Conservation (phyloP, 2,797 vertebrate species). For the Alcedo atthis region DNA sequence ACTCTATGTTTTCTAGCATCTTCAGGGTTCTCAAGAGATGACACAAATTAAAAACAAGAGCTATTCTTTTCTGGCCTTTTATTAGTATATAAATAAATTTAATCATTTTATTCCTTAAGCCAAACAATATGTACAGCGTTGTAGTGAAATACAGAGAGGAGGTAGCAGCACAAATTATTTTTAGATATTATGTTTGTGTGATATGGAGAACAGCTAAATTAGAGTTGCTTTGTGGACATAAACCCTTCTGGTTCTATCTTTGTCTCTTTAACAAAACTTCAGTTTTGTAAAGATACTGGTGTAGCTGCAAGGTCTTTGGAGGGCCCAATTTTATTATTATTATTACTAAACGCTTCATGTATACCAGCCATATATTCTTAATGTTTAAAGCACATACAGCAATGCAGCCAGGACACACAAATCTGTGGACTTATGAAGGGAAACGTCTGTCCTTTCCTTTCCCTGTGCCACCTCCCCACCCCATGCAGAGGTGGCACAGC, state of each 20-base stretch:
- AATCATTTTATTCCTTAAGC: slow-evolving; percentile 15
- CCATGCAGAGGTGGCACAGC: not conserved
- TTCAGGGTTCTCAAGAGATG: not conserved
- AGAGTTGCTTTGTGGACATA: not conserved
- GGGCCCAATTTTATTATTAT: not conserved
- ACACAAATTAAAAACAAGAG: not conserved
- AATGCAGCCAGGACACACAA: not conserved
- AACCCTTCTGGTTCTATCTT: not conserved
- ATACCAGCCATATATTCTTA: not conserved
- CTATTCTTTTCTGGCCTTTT: not conserved
- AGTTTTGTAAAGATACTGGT: not conserved
- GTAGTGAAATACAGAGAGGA: slow-evolving; percentile 6
- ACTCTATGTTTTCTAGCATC: not conserved
- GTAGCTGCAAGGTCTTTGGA: not conserved
- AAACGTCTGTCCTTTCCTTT: not conserved
- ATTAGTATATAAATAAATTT: not conserved
- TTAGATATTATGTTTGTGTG: not conserved
- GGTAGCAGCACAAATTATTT: not conserved
- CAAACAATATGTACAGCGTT: not conserved
- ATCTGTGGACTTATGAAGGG: not conserved
- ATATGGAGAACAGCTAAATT: not conserved
- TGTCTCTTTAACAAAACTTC: not conserved
- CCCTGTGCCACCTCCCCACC: not conserved
- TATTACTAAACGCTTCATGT: not conserved
- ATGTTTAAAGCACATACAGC: not conserved